Evolutionary conservation across 2,797 vertebrate genomes (phyloP).

Genomic region (Molossus molossus): DNA sequence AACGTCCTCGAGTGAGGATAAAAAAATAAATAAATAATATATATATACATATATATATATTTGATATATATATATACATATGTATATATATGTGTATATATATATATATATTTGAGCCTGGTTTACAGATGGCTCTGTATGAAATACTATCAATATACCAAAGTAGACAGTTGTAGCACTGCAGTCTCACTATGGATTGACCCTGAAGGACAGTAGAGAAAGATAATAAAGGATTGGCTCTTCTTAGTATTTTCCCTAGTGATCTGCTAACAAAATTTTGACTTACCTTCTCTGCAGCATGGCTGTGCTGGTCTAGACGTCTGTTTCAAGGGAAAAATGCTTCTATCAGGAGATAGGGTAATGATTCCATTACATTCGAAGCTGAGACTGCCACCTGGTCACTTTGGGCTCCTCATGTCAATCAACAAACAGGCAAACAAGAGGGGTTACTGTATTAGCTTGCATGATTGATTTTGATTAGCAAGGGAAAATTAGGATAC

Average conservation of each 20-base stretch:
- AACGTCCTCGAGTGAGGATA: too few relatives aligned
- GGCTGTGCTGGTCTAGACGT: background rate
- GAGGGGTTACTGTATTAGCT: background rate
- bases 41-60: background rate
- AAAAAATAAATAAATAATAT: too few relatives aligned
- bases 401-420: background rate
- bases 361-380: background rate
- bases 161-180: background rate
- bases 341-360: background rate
- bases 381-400: background rate
- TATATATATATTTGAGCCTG: background rate
- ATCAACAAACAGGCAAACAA: background rate
- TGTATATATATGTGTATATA: too few relatives aligned
- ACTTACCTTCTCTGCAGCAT: background rate
- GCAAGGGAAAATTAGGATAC: background rate
- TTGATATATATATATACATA: too few relatives aligned
- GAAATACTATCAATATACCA: background rate
- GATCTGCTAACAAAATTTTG: background rate
- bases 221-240: background rate
- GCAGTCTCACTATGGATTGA: background rate
- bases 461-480: slow-evolving; percentile 11
- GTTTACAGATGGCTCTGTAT: slow-evolving; percentile 4
- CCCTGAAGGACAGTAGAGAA: background rate
- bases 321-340: slow-evolving; percentile 12
- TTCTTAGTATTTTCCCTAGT: background rate